These are phyloP conservation scores for Tinamus guttatus DNA, from an alignment of 2,113 vertebrate genomes.

Conservation along the genomic window DNA sequence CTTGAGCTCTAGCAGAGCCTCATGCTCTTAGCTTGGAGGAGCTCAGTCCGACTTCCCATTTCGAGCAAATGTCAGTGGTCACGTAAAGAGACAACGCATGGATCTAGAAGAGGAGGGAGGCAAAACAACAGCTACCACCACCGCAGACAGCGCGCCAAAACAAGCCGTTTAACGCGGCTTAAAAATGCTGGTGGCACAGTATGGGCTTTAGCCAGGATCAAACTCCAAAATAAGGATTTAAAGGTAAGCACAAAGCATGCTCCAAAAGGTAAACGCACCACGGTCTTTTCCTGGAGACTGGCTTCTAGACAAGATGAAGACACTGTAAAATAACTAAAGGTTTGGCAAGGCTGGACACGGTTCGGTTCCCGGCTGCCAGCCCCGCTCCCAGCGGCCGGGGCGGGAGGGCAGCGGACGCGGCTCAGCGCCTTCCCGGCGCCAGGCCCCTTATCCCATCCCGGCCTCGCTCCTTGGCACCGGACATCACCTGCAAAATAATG, in stretches of 20 bases:
- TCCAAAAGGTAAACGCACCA: neutral
- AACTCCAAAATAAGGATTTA: neutral
- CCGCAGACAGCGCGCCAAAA: neutral
- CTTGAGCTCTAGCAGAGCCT: neutral
- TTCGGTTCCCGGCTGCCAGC: too few species aligned
- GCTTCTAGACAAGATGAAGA: neutral
- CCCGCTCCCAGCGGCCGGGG: neutral
- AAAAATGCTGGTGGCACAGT: neutral
- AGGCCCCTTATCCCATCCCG: neutral
- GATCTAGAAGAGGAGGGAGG: neutral
- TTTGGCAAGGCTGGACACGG: neutral
- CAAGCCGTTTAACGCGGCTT: neutral
- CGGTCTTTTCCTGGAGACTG: neutral
- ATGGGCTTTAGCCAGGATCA: neutral
- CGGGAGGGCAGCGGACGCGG: neutral
- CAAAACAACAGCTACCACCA: neutral
- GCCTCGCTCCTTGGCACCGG: neutral
- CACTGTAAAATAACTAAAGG: neutral
- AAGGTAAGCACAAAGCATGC: neutral
- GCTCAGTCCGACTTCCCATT: neutral
- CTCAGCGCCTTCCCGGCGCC: neutral
- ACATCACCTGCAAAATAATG: conserved; percentile 10
- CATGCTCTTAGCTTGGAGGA: neutral
- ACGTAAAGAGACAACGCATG: neutral
- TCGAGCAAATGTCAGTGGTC: neutral